Base-by-base conservation (phyloP, 1,140 invertebrate genomes). In the Teleogryllus occipitalis region DNA sequence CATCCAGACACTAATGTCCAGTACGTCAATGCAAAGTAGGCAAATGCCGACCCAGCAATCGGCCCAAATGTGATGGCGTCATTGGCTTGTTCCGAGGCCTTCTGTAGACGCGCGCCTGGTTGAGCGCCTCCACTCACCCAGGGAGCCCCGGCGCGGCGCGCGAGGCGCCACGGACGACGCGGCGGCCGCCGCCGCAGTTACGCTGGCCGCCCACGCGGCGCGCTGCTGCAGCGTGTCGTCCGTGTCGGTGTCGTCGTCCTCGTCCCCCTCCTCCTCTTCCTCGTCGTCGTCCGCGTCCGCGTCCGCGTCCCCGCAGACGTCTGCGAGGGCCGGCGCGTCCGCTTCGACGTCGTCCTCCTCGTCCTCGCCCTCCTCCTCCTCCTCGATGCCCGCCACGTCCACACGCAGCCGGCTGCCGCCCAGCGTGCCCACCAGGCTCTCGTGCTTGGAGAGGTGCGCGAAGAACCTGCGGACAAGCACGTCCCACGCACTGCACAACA, bases 301-400 rank as follows among this genome's bases (percentile, higher is more conserved):
- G 14, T 12, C 8, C 15, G 39, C 48, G 46, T 65, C 47, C 75
- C 72, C 18, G 65, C 18, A 21, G 65, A 77, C 39, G 12, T 77
- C 27, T n/a, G 47, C 48, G 18, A 8, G 8, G 10, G 73, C 1
- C 4, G 10, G 15, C 6, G 47, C 87, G 81, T 89, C 89, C 82
- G 89, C 88, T 80, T 10, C 54, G 2, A 3, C 54, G 2, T 65
- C 54, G 2, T 65, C 54, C 54, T 14, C 10, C 2, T 65, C 54
- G 2, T 65, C 54, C 10, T 1, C 54, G 2, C 54, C 54, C 18
- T 65, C 54, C 18, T 65, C 54, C 54, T 65, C 54, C 54, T 65
- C 54, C 18, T 65, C 54, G 54, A 65, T 65, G 54, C 54, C 54
- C 10, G 54, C 54, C 54, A 65, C 54, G 18, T 65, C 54, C 54